These are phyloP conservation scores for Manduca sexta DNA, from an alignment of 1,140 invertebrate genomes.

Conservation along the genomic window DNA sequence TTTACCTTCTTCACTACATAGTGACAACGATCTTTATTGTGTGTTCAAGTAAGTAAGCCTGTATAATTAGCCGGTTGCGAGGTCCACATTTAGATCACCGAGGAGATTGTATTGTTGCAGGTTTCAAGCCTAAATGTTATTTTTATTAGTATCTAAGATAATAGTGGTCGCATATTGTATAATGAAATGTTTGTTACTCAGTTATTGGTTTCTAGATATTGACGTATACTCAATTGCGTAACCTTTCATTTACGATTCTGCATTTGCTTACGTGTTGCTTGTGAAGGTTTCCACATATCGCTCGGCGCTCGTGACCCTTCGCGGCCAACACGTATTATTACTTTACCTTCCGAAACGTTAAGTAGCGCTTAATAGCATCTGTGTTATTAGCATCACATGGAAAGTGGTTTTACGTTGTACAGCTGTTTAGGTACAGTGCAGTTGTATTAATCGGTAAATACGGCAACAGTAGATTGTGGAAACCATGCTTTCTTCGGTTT, in stretches of 20 bases:
- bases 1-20: slow-evolving; percentile 28
- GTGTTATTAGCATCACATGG: slow-evolving; percentile 25
- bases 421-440: not conserved
- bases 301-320: slow-evolving; percentile 66
- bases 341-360: slow-evolving; percentile 30
- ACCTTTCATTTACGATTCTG: slow-evolving; percentile 64
- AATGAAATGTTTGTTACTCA: slow-evolving; percentile 2
- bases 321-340: slow-evolving; percentile 40
- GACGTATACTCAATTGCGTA: slow-evolving; percentile 63
- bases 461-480: not conserved
- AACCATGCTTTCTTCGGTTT: not conserved
- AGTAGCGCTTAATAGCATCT: slow-evolving; percentile 40
- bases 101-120: slow-evolving; percentile 17
- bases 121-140: slow-evolving; percentile 20
- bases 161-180: not conserved
- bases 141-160: not conserved
- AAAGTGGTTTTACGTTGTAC: slow-evolving; percentile 12
- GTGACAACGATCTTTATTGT: slow-evolving; percentile 33
- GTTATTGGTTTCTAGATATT: slow-evolving; percentile 18
- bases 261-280: slow-evolving; percentile 69
- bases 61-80: slow-evolving; percentile 40
- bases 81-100: slow-evolving; percentile 46
- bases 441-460: not conserved
- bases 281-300: slow-evolving; percentile 63
- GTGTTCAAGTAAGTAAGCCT: slow-evolving; percentile 49